A percentile compares a stretch with the other conserved stretches of the same genome.
phyloP scores from a whole-genome alignment of 2,888 invertebrate genomes.

The Sturmia bella region DNA sequence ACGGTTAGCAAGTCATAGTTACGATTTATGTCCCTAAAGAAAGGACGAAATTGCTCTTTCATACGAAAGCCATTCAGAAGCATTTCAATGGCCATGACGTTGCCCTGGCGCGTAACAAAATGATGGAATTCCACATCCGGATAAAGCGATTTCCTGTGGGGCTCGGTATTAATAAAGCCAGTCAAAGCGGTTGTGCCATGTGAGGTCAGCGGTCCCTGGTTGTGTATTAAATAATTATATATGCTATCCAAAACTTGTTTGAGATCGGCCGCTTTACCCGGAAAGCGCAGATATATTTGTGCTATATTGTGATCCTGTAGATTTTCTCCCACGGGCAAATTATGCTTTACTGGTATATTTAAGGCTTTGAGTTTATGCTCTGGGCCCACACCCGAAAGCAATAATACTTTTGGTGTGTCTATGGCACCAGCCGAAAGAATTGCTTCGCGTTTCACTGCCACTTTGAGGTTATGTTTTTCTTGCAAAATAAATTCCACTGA shows the following conservation, averaged over 20 bases:
- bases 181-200: slow-evolving; percentile 81
- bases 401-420: slow-evolving; percentile 78
- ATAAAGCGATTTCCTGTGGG: slow-evolving; percentile 81
- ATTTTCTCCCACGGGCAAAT: slow-evolving; percentile 86
- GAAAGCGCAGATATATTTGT: slow-evolving; percentile 79
- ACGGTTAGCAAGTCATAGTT: slow-evolving; percentile 63
- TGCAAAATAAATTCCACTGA: slow-evolving; percentile 83
- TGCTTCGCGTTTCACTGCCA: slow-evolving; percentile 74
- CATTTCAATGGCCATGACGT: slow-evolving; percentile 75
- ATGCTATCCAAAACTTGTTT: slow-evolving; percentile 74
- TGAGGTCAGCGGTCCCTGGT: slow-evolving; percentile 82
- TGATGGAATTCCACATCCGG: slow-evolving; percentile 85
- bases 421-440: slow-evolving; percentile 79
- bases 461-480: slow-evolving; percentile 75
- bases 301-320: slow-evolving; percentile 90
- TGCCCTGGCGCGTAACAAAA: slow-evolving; percentile 72
- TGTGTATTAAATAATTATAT: slow-evolving; percentile 82
- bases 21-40: slow-evolving; percentile 43
- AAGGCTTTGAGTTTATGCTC: slow-evolving; percentile 72
- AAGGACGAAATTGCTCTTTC: slow-evolving; percentile 41
- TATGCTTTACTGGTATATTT: slow-evolving; percentile 72
- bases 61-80: slow-evolving; percentile 62
- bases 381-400: slow-evolving; percentile 80
- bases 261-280: slow-evolving; percentile 74
- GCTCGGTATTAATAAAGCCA: slow-evolving; percentile 84